These are phyloP conservation scores for Vesta saturnalis DNA, from an alignment of 2,888 invertebrate species.

Conservation along the genomic window DNA sequence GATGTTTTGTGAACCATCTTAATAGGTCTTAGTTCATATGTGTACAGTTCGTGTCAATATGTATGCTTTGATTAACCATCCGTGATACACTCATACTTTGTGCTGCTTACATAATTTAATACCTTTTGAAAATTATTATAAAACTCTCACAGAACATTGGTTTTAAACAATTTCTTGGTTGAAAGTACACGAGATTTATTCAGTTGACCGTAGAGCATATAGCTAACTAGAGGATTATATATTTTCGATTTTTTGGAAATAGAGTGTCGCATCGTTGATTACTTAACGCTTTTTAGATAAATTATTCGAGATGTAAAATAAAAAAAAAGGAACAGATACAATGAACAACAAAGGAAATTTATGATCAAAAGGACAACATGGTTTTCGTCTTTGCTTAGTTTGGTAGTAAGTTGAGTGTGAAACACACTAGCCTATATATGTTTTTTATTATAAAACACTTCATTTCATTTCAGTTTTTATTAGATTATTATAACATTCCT, in stretches of 20 bases:
- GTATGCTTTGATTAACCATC: slow-evolving; percentile 34
- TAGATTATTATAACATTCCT: background rate
- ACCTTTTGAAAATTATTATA: slow-evolving; percentile 38
- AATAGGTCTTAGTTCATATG: slow-evolving; percentile 46
- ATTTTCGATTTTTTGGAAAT: slow-evolving; percentile 24
- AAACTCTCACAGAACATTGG: slow-evolving; percentile 33
- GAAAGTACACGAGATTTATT: slow-evolving; percentile 33
- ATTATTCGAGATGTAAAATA: slow-evolving; percentile 22
- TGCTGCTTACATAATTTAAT: slow-evolving; percentile 28
- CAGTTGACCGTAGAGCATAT: slow-evolving; percentile 31
- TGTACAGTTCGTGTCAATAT: slow-evolving; percentile 25
- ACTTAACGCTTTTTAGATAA: slow-evolving; percentile 32
- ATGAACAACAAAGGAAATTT: slow-evolving; percentile 24
- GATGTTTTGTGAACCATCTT: slow-evolving; percentile 50
- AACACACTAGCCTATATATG: slow-evolving; percentile 1
- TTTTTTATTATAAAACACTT: background rate
- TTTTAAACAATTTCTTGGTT: slow-evolving; percentile 39
- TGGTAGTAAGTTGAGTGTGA: slow-evolving; percentile 21
- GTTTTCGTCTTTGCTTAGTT: slow-evolving; percentile 26
- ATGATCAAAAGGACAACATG: slow-evolving; percentile 26
- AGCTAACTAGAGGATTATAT: slow-evolving; percentile 12
- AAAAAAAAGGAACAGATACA: slow-evolving; percentile 26
- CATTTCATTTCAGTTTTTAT: background rate
- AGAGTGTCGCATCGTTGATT: slow-evolving; percentile 30
- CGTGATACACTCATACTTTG: slow-evolving; percentile 24